Conservation (phyloP, 2,797 vertebrate genomes). For the Sebastiscus tertius region DNA sequence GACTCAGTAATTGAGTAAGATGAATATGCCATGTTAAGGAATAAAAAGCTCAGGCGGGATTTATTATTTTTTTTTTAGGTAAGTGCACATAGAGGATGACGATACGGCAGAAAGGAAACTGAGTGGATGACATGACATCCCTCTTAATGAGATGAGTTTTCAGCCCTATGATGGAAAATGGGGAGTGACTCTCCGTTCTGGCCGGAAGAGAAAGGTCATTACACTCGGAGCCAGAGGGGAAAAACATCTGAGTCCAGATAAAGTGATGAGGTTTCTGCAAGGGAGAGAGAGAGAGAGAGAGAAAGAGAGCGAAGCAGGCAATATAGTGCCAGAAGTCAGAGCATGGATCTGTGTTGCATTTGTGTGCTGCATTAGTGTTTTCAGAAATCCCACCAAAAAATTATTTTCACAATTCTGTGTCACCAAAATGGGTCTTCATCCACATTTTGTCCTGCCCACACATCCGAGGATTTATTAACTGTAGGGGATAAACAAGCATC, state of each 20-base stretch:
- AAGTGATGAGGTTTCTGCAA: slow-evolving; percentile 50
- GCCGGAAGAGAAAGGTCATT: slow-evolving; percentile 61
- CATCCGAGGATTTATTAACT: neutral
- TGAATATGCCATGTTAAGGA: neutral
- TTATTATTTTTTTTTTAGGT: neutral
- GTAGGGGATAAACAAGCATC: neutral
- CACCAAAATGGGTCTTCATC: neutral
- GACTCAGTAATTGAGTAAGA: slow-evolving; percentile 1
- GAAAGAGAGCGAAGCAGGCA: neutral
- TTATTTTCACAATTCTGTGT: neutral
- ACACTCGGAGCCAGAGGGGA: slow-evolving; percentile 43
- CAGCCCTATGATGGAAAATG: slow-evolving; percentile 38
- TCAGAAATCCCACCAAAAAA: neutral
- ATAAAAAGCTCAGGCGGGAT: neutral
- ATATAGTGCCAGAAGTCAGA: slow-evolving; percentile 3
- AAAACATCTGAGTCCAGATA: slow-evolving; percentile 61
- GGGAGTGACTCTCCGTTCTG: slow-evolving; percentile 53
- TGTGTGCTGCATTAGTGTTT: neutral
- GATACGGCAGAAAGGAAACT: slow-evolving; percentile 6
- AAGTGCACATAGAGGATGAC: slow-evolving; percentile 5
- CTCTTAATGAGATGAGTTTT: slow-evolving; percentile 55
- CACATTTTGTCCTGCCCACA: neutral
- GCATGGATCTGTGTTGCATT: neutral
- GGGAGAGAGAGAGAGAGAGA: neutral
- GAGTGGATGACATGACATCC: slow-evolving; percentile 41